Evolutionary conservation across 1,140 invertebrate genomes (phyloP), one percentile per base, ranked within the genome.

Genomic region (Aleiodes sp.): DNA sequence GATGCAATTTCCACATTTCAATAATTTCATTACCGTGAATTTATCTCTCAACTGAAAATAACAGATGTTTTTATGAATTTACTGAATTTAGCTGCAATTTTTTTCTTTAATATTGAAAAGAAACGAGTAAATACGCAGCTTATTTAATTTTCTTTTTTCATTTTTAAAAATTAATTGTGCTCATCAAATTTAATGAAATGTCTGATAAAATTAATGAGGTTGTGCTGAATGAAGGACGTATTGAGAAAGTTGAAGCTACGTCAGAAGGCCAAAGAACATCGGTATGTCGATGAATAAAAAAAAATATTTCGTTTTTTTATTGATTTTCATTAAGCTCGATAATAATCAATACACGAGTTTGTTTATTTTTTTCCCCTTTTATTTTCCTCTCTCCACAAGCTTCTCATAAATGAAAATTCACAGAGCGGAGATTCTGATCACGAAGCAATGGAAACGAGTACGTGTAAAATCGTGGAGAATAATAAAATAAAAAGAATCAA

Each of bases 391-490:
- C 8, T 52, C 19, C n/a, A 21, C 21, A 52, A n/a, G n/a, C n/a
- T n/a, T n/a, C n/a, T 46, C 3, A 43, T 26, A 64, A 31, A n/a
- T n/a, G 29, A 12, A 43, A 60, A 60, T 43, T 33, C 43, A 33
- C 31, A 14, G 7, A 8, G 35, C 43, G 63, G 28, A 46, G 46
- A 52, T 4, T 64, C 37, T 60, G 28, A 16, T 33, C 24, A 35
- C 26, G 28, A 35, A 14, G 10, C 46, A 57, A 65, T 43, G 68
- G 68, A 71, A 57, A 64, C 24, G 29, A 28, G 24, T 56, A 35
- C 39, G 10, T 39, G 39, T 12, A 57, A 26, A 43, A 24, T 57
- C 28, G 8, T n/a, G 35, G n/a, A 21, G 7, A 2, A 56, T 57
- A 35, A 2, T n/a, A n/a, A n/a, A n/a, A n/a, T n/a, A n/a, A n/a